Conservation (phyloP, 2,888 invertebrate species). For the Laothoe populi region DNA sequence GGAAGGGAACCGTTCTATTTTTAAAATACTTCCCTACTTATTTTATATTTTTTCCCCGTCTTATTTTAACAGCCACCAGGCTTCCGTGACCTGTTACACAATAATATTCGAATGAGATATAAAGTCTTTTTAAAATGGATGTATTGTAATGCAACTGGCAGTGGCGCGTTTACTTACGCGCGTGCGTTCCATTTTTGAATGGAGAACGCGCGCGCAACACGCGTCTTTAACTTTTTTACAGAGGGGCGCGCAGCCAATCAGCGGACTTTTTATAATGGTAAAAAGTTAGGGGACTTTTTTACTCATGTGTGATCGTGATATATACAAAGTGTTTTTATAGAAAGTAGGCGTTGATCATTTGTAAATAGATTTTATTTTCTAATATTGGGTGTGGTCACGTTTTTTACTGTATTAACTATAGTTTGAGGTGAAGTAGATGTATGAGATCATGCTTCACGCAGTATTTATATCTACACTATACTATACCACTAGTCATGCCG, state of each 20-base stretch:
- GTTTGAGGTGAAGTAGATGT: neutral
- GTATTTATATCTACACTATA: too few species aligned
- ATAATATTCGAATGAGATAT: conserved; percentile 10
- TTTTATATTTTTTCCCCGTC: conserved; percentile 81
- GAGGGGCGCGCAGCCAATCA: conserved; percentile 69
- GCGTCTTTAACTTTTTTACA: conserved; percentile 81
- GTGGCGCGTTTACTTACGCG: conserved; percentile 68
- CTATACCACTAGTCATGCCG: too few species aligned
- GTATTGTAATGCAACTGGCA: conserved; percentile 74
- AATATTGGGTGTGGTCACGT: neutral
- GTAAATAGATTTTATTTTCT: conserved; percentile 15
- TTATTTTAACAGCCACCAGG: conserved; percentile 73
- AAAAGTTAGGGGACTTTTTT: conserved; percentile 79
- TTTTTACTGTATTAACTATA: neutral
- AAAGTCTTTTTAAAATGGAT: conserved; percentile 61
- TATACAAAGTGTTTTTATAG: conserved; percentile 54
- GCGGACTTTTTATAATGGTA: conserved; percentile 55
- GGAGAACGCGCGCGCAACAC: conserved; percentile 69
- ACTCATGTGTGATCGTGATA: conserved; percentile 37
- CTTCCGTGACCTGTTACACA: conserved; percentile 41
- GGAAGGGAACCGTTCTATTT: conserved; percentile 78
- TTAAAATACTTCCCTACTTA: conserved; percentile 81
- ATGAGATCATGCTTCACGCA: neutral
- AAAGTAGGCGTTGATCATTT: conserved; percentile 54
- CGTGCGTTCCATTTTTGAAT: conserved; percentile 77